phyloP scores from a whole-genome alignment of 2,888 invertebrate genomes.

The Mystacides longicornis region DNA sequence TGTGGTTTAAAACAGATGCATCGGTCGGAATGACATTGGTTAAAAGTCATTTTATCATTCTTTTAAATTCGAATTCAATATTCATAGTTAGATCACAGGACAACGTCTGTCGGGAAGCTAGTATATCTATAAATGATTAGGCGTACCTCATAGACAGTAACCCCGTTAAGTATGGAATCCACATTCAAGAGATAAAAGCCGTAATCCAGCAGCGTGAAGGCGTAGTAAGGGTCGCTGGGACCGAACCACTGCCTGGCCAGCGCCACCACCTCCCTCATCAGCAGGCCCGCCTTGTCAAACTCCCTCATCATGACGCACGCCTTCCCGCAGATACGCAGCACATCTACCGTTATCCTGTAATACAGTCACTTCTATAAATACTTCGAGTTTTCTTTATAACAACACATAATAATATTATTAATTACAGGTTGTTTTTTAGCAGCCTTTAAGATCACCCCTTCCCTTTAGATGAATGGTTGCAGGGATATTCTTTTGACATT shows the following conservation, averaged over 20 bases:
- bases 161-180: conserved; percentile 77
- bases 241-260: conserved; percentile 58
- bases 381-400: not conserved
- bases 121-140: no score
- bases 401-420: no score
- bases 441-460: no score
- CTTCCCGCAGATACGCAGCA: conserved; percentile 79
- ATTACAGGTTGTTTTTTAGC: no score
- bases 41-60: no score
- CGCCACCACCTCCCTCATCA: conserved; percentile 76
- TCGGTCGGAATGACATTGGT: no score
- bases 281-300: conserved; percentile 71
- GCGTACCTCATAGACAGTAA: conserved; percentile 70
- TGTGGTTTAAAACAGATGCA: no score
- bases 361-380: not conserved
- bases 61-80: no score
- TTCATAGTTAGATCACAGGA: no score
- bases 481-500: no score
- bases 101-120: no score
- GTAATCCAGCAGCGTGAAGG: conserved; percentile 80
- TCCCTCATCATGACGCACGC: conserved; percentile 84
- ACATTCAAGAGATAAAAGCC: conserved; percentile 87
- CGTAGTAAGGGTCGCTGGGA: conserved; percentile 69
- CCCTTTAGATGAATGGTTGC: no score
- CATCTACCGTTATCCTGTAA: conserved; percentile 65